A percentile compares a stretch with the other conserved stretches of the same genome.
These are phyloP conservation scores for Myripristis murdjan DNA, from an alignment of 2,797 vertebrate genomes.

Conservation along the genomic window DNA sequence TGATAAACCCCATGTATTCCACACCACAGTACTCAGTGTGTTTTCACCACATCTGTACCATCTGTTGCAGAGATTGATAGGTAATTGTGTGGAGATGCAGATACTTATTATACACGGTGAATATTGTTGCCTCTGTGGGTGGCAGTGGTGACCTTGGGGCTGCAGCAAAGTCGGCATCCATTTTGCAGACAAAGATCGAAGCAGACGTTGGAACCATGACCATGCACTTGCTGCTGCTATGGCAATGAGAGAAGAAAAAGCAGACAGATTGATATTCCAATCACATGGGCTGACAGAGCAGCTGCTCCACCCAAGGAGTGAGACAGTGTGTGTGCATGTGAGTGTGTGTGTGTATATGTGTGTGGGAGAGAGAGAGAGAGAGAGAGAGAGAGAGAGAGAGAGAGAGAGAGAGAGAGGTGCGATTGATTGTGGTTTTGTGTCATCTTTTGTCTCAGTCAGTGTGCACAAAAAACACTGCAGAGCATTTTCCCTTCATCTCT, in stretches of 20 bases:
- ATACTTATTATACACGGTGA: background rate
- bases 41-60: background rate
- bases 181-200: slow-evolving; percentile 64
- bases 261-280: slow-evolving; percentile 74
- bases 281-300: slow-evolving; percentile 73
- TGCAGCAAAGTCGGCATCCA: slow-evolving; percentile 49
- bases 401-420: slow-evolving; percentile 7
- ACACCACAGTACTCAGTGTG: background rate
- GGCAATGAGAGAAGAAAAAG: slow-evolving; percentile 66
- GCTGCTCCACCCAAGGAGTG: slow-evolving; percentile 56
- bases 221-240: slow-evolving; percentile 79
- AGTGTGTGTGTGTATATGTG: slow-evolving; percentile 1
- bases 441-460: background rate
- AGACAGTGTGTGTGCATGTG: slow-evolving; percentile 8
- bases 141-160: slow-evolving; percentile 54
- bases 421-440: background rate
- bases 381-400: no score
- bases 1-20: background rate
- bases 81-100: background rate
- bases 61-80: background rate
- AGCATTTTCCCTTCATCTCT: background rate
- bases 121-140: background rate
- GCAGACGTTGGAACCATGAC: slow-evolving; percentile 76
- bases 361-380: background rate
- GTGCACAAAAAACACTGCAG: slow-evolving; percentile 2